Conservation (phyloP, 2,797 vertebrate genomes). For the Lutra lutra region DNA sequence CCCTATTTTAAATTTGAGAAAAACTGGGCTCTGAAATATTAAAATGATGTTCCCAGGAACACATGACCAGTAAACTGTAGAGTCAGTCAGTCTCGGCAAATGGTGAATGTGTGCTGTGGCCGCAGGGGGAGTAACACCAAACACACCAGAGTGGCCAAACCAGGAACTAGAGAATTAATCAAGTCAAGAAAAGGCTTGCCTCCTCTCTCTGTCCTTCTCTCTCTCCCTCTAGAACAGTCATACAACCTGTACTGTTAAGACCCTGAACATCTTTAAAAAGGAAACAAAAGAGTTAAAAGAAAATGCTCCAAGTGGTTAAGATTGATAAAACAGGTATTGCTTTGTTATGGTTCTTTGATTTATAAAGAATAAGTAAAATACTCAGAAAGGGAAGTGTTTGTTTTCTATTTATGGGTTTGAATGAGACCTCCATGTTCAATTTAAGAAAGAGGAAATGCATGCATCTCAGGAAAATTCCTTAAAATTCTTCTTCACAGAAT, state of each 20-base stretch:
- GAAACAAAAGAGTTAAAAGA: background rate
- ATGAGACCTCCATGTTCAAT: background rate
- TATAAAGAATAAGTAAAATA: constrained; percentile 15
- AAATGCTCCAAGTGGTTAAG: constrained; percentile 15
- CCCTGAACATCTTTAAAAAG: background rate
- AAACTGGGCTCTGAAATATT: background rate
- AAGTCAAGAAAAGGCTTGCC: background rate
- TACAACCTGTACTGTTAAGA: background rate
- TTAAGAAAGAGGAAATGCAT: constrained; percentile 24
- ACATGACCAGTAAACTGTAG: background rate
- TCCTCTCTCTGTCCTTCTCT: background rate
- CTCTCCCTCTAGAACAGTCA: background rate
- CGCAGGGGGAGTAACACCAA: background rate
- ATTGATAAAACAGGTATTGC: background rate
- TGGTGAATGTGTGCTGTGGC: background rate
- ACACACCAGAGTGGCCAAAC: background rate
- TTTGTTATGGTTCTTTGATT: constrained; percentile 38
- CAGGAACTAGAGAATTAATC: constrained; percentile 2
- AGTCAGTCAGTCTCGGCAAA: background rate
- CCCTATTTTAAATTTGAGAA: background rate
- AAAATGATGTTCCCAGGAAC: background rate
- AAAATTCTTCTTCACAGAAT: background rate
- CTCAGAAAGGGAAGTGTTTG: background rate
- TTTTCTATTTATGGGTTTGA: background rate
- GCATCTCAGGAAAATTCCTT: background rate